These are phyloP conservation scores for Dasyornis broadbenti DNA, from an alignment of 2,113 vertebrate genomes.

Conservation along the genomic window DNA sequence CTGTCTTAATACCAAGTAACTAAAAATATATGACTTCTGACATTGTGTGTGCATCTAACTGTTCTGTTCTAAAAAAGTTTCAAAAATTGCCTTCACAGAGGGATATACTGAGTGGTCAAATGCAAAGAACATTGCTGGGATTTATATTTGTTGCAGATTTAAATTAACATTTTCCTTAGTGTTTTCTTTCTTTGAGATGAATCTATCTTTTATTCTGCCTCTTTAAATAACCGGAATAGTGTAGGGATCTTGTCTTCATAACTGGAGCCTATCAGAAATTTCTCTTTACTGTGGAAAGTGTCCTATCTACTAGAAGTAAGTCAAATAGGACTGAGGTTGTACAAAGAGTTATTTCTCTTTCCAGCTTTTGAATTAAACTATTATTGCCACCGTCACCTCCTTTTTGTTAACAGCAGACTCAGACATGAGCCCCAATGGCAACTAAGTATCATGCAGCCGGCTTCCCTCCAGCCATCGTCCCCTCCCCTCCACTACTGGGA, in stretches of 20 bases:
- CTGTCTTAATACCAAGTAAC: background rate
- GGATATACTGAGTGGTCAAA: background rate
- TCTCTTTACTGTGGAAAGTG: background rate
- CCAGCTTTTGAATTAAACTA: background rate
- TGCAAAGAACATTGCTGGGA: background rate
- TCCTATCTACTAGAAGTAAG: background rate
- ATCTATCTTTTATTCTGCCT: background rate
- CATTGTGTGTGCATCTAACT: background rate
- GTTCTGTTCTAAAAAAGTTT: background rate
- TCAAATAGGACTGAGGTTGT: background rate
- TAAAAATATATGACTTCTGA: background rate
- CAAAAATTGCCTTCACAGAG: background rate
- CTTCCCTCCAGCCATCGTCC: background rate
- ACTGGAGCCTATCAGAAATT: background rate
- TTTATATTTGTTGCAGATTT: background rate
- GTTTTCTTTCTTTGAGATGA: background rate
- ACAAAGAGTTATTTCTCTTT: background rate
- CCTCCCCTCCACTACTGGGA: background rate
- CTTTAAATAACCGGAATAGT: background rate
- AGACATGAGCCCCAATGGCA: background rate
- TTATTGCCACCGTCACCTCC: background rate
- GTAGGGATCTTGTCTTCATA: background rate
- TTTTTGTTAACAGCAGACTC: background rate
- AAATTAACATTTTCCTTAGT: background rate
- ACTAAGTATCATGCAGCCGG: fast-evolving